Evolutionary conservation across 2,888 invertebrate species (phyloP).

Genomic region (Dicyrtomina minuta): DNA sequence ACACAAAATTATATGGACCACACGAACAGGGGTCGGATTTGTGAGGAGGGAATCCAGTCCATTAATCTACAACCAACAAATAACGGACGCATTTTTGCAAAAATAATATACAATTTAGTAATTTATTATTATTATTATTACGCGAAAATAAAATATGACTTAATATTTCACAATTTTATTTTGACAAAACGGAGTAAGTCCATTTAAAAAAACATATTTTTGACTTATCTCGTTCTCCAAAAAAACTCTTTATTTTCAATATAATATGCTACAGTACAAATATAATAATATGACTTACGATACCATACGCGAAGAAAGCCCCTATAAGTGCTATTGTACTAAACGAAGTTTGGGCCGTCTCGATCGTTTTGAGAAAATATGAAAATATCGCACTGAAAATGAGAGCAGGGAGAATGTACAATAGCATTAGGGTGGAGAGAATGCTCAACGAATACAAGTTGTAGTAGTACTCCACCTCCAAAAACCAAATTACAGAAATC

Average conservation of each 20-base stretch:
- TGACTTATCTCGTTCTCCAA: too few relatives aligned
- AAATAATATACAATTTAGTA: too few relatives aligned
- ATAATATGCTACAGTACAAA: too few relatives aligned
- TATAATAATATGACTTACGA: constrained; percentile 12
- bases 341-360: constrained; percentile 77
- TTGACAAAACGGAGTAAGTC: neutral
- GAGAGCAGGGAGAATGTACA: constrained; percentile 75
- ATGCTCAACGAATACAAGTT: constrained; percentile 70
- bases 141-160: too few relatives aligned
- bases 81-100: neutral
- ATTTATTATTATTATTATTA: neutral
- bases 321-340: constrained; percentile 74
- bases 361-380: constrained; percentile 78
- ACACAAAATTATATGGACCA: constrained; percentile 72
- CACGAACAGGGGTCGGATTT: constrained; percentile 59
- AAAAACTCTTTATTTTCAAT: constrained; percentile 6
- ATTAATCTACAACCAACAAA: neutral
- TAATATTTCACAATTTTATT: neutral
- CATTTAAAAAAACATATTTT: neutral
- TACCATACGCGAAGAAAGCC: constrained; percentile 57
- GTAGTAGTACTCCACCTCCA: constrained; percentile 69
- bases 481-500: constrained; percentile 66
- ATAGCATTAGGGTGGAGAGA: constrained; percentile 65
- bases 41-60: constrained; percentile 35
- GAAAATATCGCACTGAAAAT: constrained; percentile 74